These are phyloP conservation scores for Muscidifurax raptorellus DNA, from an alignment of 1,140 invertebrate genomes.

Conservation along the genomic window DNA sequence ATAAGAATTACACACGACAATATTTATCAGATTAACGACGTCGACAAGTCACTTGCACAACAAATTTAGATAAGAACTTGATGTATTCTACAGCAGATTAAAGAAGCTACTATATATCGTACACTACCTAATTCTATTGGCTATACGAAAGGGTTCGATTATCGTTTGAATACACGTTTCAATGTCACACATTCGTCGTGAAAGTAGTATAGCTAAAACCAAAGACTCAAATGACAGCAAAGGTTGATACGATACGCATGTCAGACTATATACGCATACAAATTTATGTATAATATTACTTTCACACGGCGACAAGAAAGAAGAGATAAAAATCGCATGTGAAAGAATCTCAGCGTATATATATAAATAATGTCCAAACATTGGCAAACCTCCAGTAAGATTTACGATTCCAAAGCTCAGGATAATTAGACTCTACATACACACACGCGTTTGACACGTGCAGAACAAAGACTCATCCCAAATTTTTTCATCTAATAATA, in stretches of 20 bases:
- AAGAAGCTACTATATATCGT: too few species aligned
- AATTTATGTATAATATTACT: not conserved
- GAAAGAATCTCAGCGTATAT: not conserved
- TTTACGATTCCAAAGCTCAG: not conserved
- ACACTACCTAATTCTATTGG: too few species aligned
- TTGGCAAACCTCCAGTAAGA: not conserved
- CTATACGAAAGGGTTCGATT: not conserved
- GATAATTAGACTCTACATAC: not conserved
- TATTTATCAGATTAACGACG: too few species aligned
- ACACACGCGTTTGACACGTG: not conserved
- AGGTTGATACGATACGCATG: not conserved
- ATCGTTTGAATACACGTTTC: not conserved
- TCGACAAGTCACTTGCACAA: too few species aligned
- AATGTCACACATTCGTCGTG: not conserved
- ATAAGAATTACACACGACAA: too few species aligned
- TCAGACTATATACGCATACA: not conserved
- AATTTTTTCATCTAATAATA: not conserved
- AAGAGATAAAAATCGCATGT: not conserved
- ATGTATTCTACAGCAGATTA: too few species aligned
- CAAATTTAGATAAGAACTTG: too few species aligned
- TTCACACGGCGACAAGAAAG: not conserved
- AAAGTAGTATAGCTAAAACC: not conserved
- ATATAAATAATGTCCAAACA: not conserved
- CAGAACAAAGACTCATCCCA: not conserved
- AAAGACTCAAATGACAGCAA: not conserved